Conservation (phyloP, 2,888 invertebrate species). For the Mythimna ferrago region DNA sequence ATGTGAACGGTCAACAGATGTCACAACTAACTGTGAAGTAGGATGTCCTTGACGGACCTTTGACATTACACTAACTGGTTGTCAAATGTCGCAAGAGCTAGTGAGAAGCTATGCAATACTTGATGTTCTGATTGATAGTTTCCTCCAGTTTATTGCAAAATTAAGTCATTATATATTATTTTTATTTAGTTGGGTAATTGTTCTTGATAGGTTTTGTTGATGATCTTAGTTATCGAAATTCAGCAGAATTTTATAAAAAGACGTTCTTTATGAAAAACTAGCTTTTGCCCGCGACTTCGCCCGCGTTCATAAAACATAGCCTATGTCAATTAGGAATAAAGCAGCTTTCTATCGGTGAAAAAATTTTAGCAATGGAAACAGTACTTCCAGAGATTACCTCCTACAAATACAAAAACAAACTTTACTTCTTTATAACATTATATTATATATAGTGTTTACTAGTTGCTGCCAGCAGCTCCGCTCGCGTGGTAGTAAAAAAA, state of each 20-base stretch:
- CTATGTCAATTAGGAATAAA: too few species aligned
- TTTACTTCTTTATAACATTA: too few species aligned
- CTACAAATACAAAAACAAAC: too few species aligned
- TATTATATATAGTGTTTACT: background rate
- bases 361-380: too few species aligned
- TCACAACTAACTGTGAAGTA: slow-evolving; percentile 52
- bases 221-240: background rate
- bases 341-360: too few species aligned
- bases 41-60: slow-evolving; percentile 65
- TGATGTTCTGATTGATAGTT: slow-evolving; percentile 32
- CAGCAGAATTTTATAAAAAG: too few species aligned
- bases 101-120: slow-evolving; percentile 22
- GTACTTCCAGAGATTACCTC: too few species aligned
- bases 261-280: too few species aligned
- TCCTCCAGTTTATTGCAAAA: slow-evolving; percentile 30
- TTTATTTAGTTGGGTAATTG: slow-evolving; percentile 1
- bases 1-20: slow-evolving; percentile 46
- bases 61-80: slow-evolving; percentile 60
- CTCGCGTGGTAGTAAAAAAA: background rate
- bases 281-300: too few species aligned
- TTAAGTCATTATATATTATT: background rate
- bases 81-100: slow-evolving; percentile 66
- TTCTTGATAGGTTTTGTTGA: background rate
- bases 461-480: background rate
- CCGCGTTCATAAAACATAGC: too few species aligned